Evolutionary conservation across 2,113 vertebrate genomes (phyloP), one percentile per base, ranked within the genome.

Genomic region (Odontesthes bonariensis): DNA sequence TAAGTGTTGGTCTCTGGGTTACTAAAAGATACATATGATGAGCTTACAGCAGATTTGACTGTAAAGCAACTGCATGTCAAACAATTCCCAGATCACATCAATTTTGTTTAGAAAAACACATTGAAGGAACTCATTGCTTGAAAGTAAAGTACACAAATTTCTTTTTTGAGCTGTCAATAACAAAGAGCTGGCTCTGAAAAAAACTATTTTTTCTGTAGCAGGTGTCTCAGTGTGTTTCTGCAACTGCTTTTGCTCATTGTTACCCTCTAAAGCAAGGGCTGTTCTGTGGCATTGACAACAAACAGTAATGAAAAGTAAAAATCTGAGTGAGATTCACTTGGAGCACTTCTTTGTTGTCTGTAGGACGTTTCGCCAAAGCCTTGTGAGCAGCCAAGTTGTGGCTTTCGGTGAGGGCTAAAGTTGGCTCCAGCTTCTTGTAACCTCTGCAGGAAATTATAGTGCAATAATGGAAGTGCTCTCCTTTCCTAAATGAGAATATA

Each of bases 401-500:
- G 27, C 42, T 75, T 9, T 2, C 20, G 20, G 63, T 55, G 47
- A 13, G 57, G 12, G 33, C 1, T 62, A 27, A 57, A 84, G 64
- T 83, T 83, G 69, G 67, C 53, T 56, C 20, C 69, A 65, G 86
- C 77, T 81, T 86, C 66, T 57, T 64, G 59, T 61, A 81, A 77
- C 85, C 78, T 86, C 49, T 71, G 53, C 60, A 61, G 82, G 67
- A 61, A 86, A 91, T 87, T 74, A 79, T 83, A 86, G 86, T 68
- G 75, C 86, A 81, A 61, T 86, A 88, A 89, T 73, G 62, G 75
- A 73, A 82, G 38, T 5, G 22, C 53, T 84, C 73, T 64, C 70
- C 52, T 81, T 82, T 73, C 63, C 68, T 73, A 86, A 92, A 91
- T 81, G 87, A 89, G 81, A 87, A 88, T 87, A 85, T 86, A 88